Percentiles rank a stretch among this genome's conserved stretches.
Conservation (phyloP, 2,113 vertebrate species). For the Glaucomys volans region DNA sequence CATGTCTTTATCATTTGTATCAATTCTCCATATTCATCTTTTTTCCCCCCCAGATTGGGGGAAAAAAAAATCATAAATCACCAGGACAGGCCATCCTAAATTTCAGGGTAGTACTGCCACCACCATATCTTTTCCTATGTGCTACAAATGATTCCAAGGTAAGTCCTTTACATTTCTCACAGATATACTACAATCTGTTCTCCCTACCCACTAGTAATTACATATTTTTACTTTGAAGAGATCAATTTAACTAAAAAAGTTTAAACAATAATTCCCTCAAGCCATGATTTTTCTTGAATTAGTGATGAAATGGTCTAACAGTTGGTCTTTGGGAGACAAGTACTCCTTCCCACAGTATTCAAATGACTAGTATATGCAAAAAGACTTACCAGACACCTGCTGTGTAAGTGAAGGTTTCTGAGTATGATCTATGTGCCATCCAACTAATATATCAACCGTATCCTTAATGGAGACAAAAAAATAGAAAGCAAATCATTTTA, state of each 20-base stretch:
- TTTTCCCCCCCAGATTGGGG: not conserved
- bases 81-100: not conserved
- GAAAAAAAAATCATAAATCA: constrained; percentile 27
- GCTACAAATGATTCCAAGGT: not conserved
- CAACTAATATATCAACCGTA: constrained; percentile 98
- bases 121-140: not conserved
- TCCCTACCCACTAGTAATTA: not conserved
- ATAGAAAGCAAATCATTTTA: constrained; percentile 51
- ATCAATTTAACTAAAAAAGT: constrained; percentile 34
- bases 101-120: not conserved
- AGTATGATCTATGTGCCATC: constrained; percentile 99
- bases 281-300: not conserved
- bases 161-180: constrained; percentile 10
- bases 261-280: not conserved
- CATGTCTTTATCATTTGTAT: not conserved
- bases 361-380: not conserved
- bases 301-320: not conserved
- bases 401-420: constrained; percentile 96
- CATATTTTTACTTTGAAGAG: not conserved
- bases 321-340: not conserved
- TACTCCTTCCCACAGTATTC: not conserved
- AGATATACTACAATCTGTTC: not conserved
- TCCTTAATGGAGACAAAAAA: constrained; percentile 88
- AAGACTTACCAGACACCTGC: constrained; percentile 95
- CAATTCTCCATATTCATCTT: not conserved